Conservation (phyloP, 2,888 invertebrate species). For the Acleris holmiana region DNA sequence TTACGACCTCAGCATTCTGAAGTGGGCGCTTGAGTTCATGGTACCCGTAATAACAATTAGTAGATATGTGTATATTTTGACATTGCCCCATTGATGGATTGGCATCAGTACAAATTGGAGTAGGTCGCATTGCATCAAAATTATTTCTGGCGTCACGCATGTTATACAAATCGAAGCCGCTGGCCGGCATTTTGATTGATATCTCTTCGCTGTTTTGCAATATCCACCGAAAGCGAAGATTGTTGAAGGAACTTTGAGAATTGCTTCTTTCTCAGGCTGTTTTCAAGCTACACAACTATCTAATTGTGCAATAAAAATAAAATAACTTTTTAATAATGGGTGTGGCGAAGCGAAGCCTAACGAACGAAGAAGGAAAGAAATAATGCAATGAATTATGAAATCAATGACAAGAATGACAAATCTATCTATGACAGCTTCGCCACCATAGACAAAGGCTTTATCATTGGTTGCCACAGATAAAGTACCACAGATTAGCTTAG, state of each 20-base stretch:
- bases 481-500: no score
- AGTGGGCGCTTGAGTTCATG: constrained; percentile 60
- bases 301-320: not conserved
- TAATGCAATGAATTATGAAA: not conserved
- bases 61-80: constrained; percentile 77
- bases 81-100: constrained; percentile 70
- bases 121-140: constrained; percentile 76
- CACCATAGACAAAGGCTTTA: no score
- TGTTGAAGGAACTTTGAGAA: not conserved
- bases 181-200: constrained; percentile 68
- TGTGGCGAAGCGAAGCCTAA: not conserved
- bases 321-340: not conserved
- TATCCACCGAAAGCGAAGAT: not conserved
- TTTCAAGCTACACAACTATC: not conserved
- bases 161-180: constrained; percentile 67
- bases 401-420: not conserved
- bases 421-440: no score
- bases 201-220: constrained; percentile 3
- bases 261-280: not conserved
- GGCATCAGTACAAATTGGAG: constrained; percentile 68
- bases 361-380: not conserved
- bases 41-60: constrained; percentile 82
- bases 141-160: constrained; percentile 76
- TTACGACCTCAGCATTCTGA: constrained; percentile 52
- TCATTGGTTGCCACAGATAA: no score